Conservation (phyloP, 1,140 invertebrate genomes). For the Drosophila kanapiae region DNA sequence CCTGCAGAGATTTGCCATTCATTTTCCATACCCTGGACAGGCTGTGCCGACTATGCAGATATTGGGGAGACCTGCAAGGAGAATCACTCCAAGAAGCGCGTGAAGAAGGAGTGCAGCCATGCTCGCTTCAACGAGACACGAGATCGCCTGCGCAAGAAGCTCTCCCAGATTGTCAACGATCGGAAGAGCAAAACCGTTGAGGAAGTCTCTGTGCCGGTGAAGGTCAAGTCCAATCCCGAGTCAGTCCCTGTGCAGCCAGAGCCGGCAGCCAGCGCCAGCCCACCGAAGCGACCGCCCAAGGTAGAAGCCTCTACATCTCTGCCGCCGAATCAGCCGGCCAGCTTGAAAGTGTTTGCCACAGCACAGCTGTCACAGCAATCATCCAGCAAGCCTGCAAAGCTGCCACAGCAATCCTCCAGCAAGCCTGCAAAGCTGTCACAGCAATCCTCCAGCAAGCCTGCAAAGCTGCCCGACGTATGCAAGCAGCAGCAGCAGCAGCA, state of each 20-base stretch:
- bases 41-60: conserved; percentile 81
- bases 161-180: conserved; percentile 83
- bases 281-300: conserved; percentile 48
- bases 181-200: conserved; percentile 67
- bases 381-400: too few relatives aligned
- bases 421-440: conserved; percentile 54
- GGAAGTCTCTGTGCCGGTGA: conserved; percentile 26
- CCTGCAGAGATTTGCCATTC: neutral
- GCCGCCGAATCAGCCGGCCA: conserved; percentile 52
- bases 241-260: conserved; percentile 4
- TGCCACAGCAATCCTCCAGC: conserved; percentile 41
- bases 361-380: conserved; percentile 60
- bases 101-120: conserved; percentile 83
- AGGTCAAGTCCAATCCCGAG: conserved; percentile 35
- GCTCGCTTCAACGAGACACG: conserved; percentile 85
- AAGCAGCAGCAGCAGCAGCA: conserved; percentile 45
- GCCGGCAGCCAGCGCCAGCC: conserved; percentile 9
- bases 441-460: conserved; percentile 26
- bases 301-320: conserved; percentile 17
- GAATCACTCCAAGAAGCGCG: conserved; percentile 81
- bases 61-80: conserved; percentile 81
- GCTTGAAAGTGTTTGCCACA: conserved; percentile 66
- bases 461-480: conserved; percentile 37
- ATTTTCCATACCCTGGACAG: conserved; percentile 22
- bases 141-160: conserved; percentile 85